Base-by-base conservation (phyloP, 2,797 vertebrate species). In the Tympanoctomys barrerae region DNA sequence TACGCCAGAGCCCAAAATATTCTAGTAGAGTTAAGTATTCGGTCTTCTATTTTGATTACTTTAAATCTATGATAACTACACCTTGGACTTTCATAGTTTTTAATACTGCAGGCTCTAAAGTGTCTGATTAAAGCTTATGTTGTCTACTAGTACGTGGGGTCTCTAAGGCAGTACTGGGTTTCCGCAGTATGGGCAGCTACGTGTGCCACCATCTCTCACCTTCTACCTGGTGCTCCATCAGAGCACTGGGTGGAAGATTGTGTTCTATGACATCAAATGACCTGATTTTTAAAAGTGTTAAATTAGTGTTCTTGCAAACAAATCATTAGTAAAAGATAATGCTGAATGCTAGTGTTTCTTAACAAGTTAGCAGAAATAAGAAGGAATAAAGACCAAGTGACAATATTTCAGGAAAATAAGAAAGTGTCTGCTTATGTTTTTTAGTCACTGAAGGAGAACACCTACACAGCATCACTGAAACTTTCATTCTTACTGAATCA, bases 311-410 rank as follows among this genome's bases (percentile, higher is more conserved):
- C 0, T 61, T 93, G 4, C 39, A 81, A 68, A 80, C 13, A 78
- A 80, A 68, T 0, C 3, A 75, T 12, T 73, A 66, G 59, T 39
- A 84, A 62, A 68, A 71, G 13, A 22, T 54, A 90, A 77, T 1
- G 39, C 33, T 28, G 79, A 80, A 61, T 80, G 84, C 52, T 54
- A 54, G 14, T 84, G 31, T 92, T 91, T 89, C 31, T 93, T 70
- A 83, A n/a, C 19, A 7, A 26, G 71, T 5, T 68, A 49, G 4
- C 6, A 49, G 7, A 92, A 11, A 61, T 11, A 86, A 86, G 14
- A 80, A 24, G 83, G 86, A 89, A 66, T 26, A 57, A 36, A 84
- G 59, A 19, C 14, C 10, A 22, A 82, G 9, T 12, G 68, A 0
- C 11, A 73, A 12, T 64, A 73, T 57, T 77, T 90, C 71, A 49